These are phyloP conservation scores for Sycobia sp. DNA, from an alignment of 1,140 invertebrate genomes.

Conservation along the genomic window DNA sequence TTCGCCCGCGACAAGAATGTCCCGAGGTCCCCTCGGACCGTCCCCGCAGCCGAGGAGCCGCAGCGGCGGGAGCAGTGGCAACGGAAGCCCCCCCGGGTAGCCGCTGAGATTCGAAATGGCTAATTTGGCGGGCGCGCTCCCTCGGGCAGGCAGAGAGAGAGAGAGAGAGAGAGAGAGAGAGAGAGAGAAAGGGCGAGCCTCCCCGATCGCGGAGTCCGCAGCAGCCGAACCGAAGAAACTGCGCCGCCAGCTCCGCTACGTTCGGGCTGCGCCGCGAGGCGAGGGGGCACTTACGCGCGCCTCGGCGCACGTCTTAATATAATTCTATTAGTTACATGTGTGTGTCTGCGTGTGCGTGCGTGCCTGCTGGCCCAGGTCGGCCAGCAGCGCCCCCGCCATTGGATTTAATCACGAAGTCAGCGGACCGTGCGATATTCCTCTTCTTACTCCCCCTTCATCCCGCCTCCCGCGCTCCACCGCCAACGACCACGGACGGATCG, in stretches of 20 bases:
- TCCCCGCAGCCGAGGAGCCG: constrained; percentile 6
- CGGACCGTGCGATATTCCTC: constrained; percentile 54
- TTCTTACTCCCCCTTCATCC: constrained; percentile 26
- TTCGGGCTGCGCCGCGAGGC: too few species aligned
- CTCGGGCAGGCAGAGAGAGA: constrained; percentile 47
- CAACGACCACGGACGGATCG: constrained; percentile 14
- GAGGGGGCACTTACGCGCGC: constrained; percentile 8
- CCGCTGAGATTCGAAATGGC: constrained; percentile 62
- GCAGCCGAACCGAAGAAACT: constrained; percentile 24
- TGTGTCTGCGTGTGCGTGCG: constrained; percentile 54
- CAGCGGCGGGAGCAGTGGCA: too few species aligned
- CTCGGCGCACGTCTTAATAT: constrained; percentile 53
- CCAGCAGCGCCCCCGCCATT: constrained; percentile 48
- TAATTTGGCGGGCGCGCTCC: constrained; percentile 57
- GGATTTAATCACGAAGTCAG: constrained; percentile 59
- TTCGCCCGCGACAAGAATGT: background rate
- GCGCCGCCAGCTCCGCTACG: too few species aligned
- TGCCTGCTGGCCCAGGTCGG: too few species aligned
- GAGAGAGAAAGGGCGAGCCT: too few species aligned
- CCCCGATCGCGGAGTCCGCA: background rate
- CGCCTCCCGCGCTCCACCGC: background rate
- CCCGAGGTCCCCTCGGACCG: constrained; percentile 30
- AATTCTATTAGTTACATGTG: constrained; percentile 64
- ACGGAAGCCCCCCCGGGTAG: too few species aligned
- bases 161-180: too few species aligned